Evolutionary conservation across 2,113 vertebrate species (phyloP).

Genomic region (Phalacrocorax aristotelis): DNA sequence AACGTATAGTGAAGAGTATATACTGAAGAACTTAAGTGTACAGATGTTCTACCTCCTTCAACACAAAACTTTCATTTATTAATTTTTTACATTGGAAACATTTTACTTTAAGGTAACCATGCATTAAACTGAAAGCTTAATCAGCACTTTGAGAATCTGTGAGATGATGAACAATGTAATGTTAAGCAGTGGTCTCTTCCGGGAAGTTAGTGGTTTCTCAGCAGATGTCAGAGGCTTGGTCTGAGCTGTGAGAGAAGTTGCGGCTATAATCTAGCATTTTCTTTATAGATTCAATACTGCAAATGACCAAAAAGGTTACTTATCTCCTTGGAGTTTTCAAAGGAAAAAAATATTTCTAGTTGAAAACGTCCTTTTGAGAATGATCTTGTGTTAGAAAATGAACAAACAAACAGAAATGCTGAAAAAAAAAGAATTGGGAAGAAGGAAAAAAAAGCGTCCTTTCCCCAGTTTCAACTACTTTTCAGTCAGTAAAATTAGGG

Average conservation of each 20-base stretch:
- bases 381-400: neutral
- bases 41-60: neutral
- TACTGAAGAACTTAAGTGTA: accelerated
- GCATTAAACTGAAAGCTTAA: neutral
- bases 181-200: neutral
- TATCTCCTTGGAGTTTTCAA: neutral
- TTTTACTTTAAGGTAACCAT: neutral
- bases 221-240: neutral
- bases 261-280: neutral
- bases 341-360: neutral
- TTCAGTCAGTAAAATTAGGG: neutral
- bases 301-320: neutral
- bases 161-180: neutral
- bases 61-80: neutral
- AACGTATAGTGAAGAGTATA: neutral
- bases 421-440: neutral
- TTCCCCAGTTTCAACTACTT: neutral
- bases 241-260: neutral
- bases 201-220: neutral
- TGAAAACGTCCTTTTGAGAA: neutral
- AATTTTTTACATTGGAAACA: neutral
- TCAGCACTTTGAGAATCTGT: neutral
- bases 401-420: neutral
- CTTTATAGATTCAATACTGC: neutral
- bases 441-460: neutral